A percentile compares a stretch with the other conserved stretches of the same genome.
phyloP scores from a whole-genome alignment of 2,113 vertebrate species.

The Anoura caudifer region DNA sequence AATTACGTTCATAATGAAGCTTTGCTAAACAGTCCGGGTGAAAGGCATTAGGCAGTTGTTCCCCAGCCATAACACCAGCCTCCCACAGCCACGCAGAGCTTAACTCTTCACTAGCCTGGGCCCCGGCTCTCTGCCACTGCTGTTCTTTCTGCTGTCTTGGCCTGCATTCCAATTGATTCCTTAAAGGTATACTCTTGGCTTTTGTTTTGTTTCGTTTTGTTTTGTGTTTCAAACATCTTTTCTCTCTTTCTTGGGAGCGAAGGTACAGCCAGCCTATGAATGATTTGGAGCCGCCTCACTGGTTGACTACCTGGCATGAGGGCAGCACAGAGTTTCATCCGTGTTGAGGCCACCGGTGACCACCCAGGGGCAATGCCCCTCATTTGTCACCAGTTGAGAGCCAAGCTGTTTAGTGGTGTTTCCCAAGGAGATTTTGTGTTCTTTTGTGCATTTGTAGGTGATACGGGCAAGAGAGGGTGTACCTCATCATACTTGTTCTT shows the following conservation, averaged over 20 bases:
- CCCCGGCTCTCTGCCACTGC: not conserved
- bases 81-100: not conserved
- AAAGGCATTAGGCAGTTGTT: conserved; percentile 36
- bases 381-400: not conserved
- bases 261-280: not conserved
- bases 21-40: not conserved
- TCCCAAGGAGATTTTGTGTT: not conserved
- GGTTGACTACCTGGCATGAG: not conserved
- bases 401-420: not conserved
- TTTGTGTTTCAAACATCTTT: not conserved
- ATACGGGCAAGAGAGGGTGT: not conserved
- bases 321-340: not conserved
- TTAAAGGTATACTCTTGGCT: not conserved
- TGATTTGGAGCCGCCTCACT: not conserved
- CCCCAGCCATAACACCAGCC: not conserved
- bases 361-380: not conserved
- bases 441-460: not conserved
- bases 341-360: not conserved
- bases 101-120: conserved; percentile 5
- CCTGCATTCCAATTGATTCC: not conserved
- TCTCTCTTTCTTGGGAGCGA: not conserved
- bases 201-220: not conserved
- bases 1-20: not conserved
- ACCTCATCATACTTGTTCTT: not conserved
- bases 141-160: not conserved